Evolutionary conservation across 2,888 invertebrate genomes (phyloP).

Genomic region (Macrophya alboannulata): DNA sequence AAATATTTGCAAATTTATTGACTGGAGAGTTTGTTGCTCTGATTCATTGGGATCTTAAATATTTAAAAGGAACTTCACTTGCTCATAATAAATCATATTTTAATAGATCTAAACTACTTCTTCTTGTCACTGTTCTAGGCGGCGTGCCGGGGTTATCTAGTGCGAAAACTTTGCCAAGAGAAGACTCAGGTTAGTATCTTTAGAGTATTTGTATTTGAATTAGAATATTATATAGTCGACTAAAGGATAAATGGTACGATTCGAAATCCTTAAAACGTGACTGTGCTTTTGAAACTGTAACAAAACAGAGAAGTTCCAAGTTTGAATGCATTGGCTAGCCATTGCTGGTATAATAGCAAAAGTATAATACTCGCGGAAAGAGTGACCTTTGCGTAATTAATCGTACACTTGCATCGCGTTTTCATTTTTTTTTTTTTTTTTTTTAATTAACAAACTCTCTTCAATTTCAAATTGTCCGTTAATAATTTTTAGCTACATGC

Average conservation of each 20-base stretch:
- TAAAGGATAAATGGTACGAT: neutral
- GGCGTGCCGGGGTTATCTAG: conserved; percentile 88
- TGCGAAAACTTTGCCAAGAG: conserved; percentile 82
- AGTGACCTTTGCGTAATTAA: neutral
- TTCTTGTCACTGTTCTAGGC: conserved; percentile 78
- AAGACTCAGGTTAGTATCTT: conserved; percentile 81
- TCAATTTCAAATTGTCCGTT: neutral
- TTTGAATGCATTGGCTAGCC: neutral
- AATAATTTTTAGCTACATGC: too few species aligned
- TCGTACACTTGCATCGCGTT: neutral
- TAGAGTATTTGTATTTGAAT: neutral
- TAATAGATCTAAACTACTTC: neutral
- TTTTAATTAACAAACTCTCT: conserved; percentile 39
- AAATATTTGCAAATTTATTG: neutral
- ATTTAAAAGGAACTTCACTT: neutral
- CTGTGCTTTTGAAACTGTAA: neutral
- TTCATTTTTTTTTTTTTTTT: neutral
- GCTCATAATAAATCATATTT: neutral
- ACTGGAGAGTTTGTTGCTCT: neutral
- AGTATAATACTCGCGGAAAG: neutral
- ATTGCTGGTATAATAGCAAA: neutral
- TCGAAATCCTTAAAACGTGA: conserved; percentile 12
- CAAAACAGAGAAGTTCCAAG: neutral
- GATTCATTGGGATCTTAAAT: neutral
- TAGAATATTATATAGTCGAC: conserved; percentile 1